Evolutionary conservation across 2,888 invertebrate species (phyloP).

Genomic region (Nymphalis c-album): DNA sequence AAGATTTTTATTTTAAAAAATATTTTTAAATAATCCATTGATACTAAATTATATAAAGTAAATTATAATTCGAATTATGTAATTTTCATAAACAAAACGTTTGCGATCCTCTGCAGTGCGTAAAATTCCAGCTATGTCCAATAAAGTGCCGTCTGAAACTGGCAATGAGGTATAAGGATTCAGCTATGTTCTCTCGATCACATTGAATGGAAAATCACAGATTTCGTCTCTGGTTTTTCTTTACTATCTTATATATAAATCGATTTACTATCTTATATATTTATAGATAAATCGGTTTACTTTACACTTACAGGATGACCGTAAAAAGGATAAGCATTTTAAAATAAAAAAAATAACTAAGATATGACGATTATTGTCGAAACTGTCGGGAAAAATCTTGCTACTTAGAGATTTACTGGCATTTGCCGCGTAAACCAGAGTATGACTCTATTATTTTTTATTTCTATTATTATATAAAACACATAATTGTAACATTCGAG

Average conservation of each 20-base stretch:
- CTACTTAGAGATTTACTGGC: too few relatives aligned
- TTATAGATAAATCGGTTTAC: conserved; percentile 37
- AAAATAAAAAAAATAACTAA: too few relatives aligned
- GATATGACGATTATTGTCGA: too few relatives aligned
- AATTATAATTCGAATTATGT: not conserved
- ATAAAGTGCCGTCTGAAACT: conserved; percentile 59
- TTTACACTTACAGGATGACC: conserved; percentile 11
- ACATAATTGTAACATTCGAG: too few relatives aligned
- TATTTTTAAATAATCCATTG: too few relatives aligned
- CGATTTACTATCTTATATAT: conserved; percentile 15
- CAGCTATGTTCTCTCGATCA: conserved; percentile 57
- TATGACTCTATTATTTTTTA: too few relatives aligned
- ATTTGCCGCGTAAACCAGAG: too few relatives aligned
- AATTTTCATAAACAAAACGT: not conserved
- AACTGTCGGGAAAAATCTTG: too few relatives aligned
- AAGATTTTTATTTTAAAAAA: too few relatives aligned
- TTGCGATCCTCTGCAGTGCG: not conserved
- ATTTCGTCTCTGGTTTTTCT: conserved; percentile 35
- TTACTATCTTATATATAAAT: too few relatives aligned
- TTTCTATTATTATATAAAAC: too few relatives aligned
- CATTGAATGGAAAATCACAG: conserved; percentile 63
- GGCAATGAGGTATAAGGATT: conserved; percentile 60
- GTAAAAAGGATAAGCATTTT: too few relatives aligned
- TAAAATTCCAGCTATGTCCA: conserved; percentile 54
- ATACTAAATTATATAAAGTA: not conserved